These are phyloP conservation scores for fruit fly (Drosophila melanogaster) DNA, from an alignment of 1,140 invertebrate species.

Conservation along the genomic window DNA sequence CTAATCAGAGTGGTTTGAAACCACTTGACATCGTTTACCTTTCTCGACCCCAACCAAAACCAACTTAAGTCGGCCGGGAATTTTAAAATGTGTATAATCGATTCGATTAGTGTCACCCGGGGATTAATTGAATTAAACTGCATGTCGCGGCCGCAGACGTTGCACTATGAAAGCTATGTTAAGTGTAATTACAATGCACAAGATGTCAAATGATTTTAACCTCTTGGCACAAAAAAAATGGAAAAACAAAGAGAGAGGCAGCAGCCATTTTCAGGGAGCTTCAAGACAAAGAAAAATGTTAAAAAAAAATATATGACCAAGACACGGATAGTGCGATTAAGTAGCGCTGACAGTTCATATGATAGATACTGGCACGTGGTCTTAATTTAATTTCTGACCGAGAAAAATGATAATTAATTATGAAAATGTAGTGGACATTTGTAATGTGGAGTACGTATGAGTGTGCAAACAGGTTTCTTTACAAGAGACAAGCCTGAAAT, in stretches of 20 bases:
- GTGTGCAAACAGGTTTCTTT: constrained; percentile 19
- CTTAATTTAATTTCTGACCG: constrained; percentile 42
- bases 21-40: constrained; percentile 31
- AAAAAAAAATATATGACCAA: constrained; percentile 22
- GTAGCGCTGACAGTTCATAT: constrained; percentile 28
- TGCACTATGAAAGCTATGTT: constrained; percentile 45
- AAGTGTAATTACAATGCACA: constrained; percentile 65
- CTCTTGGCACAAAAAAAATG: constrained; percentile 58
- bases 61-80: constrained; percentile 14
- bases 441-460: constrained; percentile 24
- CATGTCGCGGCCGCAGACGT: constrained; percentile 21
- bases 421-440: constrained; percentile 41
- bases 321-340: constrained; percentile 41
- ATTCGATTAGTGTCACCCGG: constrained; percentile 49
- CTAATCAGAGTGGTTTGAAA: constrained; percentile 36
- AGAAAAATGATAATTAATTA: constrained; percentile 49
- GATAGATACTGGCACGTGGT: constrained; percentile 46
- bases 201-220: constrained; percentile 74
- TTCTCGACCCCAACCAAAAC: constrained; percentile 9
- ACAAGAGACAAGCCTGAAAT: constrained; percentile 9
- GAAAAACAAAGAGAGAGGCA: constrained; percentile 22
- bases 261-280: constrained; percentile 54
- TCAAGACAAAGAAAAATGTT: constrained; percentile 44
- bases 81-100: constrained; percentile 37
- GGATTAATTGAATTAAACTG: constrained; percentile 64